Conservation (phyloP, 2,797 vertebrate genomes). For the Sebastes minor region DNA sequence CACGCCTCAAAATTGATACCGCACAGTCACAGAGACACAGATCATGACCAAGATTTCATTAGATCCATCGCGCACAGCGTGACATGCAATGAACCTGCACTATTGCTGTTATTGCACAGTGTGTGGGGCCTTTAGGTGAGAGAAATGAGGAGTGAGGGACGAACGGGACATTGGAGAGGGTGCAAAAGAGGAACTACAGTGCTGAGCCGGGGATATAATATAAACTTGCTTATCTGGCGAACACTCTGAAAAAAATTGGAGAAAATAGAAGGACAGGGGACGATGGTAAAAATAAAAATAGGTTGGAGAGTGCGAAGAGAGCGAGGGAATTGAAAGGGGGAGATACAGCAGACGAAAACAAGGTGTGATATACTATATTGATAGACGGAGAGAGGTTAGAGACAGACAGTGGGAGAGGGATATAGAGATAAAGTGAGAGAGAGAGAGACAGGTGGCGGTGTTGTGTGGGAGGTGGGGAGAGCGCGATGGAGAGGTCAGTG, state of each 20-base stretch:
- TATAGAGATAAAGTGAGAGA: neutral
- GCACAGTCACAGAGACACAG: slow-evolving; percentile 3
- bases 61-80: neutral
- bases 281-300: neutral
- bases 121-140: neutral
- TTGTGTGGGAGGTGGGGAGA: slow-evolving; percentile 54
- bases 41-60: slow-evolving; percentile 21
- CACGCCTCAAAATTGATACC: neutral
- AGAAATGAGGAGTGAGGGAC: neutral
- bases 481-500: slow-evolving; percentile 62
- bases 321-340: neutral
- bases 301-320: neutral
- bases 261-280: neutral
- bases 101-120: slow-evolving; percentile 2
- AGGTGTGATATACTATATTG: neutral
- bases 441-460: slow-evolving; percentile 31
- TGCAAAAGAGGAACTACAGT: neutral
- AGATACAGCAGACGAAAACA: neutral
- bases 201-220: neutral
- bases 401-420: neutral
- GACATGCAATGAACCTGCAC: slow-evolving; percentile 14
- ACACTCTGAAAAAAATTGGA: neutral
- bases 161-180: neutral
- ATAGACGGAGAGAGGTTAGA: neutral
- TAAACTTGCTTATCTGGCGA: neutral